Conservation (phyloP, 2,113 vertebrate genomes). For the Gavia stellata region DNA sequence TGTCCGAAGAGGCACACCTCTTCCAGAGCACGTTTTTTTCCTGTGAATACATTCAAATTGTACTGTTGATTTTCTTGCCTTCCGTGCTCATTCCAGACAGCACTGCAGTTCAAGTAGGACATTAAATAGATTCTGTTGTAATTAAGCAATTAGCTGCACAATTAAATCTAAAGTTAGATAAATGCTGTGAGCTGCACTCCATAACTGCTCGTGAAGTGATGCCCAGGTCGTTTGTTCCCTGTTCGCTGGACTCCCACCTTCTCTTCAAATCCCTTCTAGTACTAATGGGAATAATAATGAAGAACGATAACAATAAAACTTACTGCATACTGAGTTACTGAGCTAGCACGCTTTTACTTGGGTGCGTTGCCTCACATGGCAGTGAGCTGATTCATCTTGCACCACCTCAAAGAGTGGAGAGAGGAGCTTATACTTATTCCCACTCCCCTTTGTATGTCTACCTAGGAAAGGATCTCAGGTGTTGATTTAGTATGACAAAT, state of each 20-base stretch:
- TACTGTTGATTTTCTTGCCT: neutral
- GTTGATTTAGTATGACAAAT: neutral
- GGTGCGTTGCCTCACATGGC: fast-evolving
- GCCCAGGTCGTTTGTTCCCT: neutral
- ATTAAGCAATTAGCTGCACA: slow-evolving; percentile 25
- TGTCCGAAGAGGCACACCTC: neutral
- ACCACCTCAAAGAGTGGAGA: neutral
- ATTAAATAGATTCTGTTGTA: neutral
- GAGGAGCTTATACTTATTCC: neutral
- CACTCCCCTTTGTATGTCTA: neutral
- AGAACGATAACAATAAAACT: neutral
- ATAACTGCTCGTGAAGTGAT: neutral
- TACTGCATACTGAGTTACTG: neutral
- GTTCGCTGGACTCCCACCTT: neutral
- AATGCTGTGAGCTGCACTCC: neutral
- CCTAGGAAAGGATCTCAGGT: neutral
- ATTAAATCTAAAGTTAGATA: slow-evolving; percentile 1
- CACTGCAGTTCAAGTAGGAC: neutral
- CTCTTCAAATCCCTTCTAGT: neutral
- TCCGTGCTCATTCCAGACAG: neutral
- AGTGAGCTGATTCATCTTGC: neutral
- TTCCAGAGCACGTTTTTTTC: neutral
- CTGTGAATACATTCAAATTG: neutral
- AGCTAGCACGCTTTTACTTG: neutral
- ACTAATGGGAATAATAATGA: neutral